These are phyloP conservation scores for Cyphomyrmex costatus DNA, from an alignment of 1,140 invertebrate species.

Conservation along the genomic window DNA sequence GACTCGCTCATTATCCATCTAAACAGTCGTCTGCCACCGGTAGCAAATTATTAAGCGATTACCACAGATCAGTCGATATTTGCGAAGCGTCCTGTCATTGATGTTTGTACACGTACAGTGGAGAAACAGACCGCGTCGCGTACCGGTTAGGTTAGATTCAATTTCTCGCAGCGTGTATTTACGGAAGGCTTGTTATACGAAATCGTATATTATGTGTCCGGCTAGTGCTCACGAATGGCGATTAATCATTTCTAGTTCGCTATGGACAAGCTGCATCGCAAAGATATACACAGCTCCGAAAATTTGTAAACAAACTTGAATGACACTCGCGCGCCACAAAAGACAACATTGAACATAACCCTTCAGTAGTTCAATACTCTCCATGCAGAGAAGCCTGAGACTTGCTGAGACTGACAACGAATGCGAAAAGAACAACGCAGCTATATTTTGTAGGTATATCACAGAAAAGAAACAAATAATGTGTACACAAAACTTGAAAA, in stretches of 20 bases:
- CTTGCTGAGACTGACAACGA: no score
- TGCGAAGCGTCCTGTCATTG: not conserved
- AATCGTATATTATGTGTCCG: not conserved
- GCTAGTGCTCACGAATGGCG: not conserved
- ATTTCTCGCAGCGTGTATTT: not conserved
- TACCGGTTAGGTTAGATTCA: conserved; percentile 11
- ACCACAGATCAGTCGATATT: not conserved
- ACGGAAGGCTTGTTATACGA: not conserved
- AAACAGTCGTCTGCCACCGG: conserved; percentile 60
- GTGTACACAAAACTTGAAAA: no score
- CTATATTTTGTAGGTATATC: no score
- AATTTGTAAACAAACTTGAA: conserved; percentile 49
- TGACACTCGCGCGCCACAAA: conserved; percentile 32
- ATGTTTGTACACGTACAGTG: not conserved
- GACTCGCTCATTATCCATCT: conserved; percentile 91
- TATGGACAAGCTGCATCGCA: not conserved
- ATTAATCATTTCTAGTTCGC: not conserved
- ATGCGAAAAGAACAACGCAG: no score
- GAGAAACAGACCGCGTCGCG: not conserved
- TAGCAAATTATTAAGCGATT: conserved; percentile 33
- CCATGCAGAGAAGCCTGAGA: no score
- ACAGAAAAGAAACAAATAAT: no score
- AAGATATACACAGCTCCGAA: not conserved
- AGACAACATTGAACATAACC: not conserved
- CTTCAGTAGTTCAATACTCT: not conserved